Conservation (phyloP, 2,888 invertebrate species). For the Drosophila kuntzei region DNA sequence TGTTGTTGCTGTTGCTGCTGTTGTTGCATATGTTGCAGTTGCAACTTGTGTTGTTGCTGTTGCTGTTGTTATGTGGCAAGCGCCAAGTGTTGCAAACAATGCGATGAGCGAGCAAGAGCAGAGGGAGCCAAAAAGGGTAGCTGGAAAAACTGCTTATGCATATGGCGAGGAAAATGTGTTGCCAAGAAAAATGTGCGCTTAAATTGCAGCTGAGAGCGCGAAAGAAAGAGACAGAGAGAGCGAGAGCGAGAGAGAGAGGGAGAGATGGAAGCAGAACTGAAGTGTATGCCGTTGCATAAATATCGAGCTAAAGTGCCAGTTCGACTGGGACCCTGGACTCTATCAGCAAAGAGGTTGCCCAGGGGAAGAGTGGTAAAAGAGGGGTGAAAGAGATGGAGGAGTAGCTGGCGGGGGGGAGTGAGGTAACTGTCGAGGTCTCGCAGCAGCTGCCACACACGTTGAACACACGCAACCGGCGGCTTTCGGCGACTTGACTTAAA, state of each 20-base stretch:
- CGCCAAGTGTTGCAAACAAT: conserved; percentile 82
- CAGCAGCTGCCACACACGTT: conserved; percentile 76
- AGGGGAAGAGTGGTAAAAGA: conserved; percentile 4
- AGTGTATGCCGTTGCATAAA: conserved; percentile 81
- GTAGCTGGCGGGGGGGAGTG: too few relatives aligned
- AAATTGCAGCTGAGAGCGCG: conserved; percentile 65
- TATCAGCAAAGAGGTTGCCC: neutral
- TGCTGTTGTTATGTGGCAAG: conserved; percentile 80
- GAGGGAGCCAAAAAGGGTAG: conserved; percentile 50
- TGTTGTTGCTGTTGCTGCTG: conserved; percentile 33
- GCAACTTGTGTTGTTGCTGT: conserved; percentile 66
- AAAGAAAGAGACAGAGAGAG: neutral
- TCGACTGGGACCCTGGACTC: conserved; percentile 14
- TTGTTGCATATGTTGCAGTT: conserved; percentile 78
- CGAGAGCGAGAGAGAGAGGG: conserved; percentile 11
- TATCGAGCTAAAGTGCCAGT: conserved; percentile 77
- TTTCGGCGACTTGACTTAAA: conserved; percentile 76
- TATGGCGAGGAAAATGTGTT: conserved; percentile 76
- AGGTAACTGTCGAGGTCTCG: conserved; percentile 37
- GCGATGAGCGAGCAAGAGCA: conserved; percentile 46
- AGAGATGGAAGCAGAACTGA: conserved; percentile 48
- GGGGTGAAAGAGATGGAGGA: conserved; percentile 8
- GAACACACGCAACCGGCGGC: conserved; percentile 62
- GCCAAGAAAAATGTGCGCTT: conserved; percentile 82
- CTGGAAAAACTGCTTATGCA: conserved; percentile 80